A percentile compares a stretch with the other conserved stretches of the same genome.
These are phyloP conservation scores for Poeciliopsis turrubarensis DNA, from an alignment of 2,113 vertebrate genomes.

Conservation along the genomic window DNA sequence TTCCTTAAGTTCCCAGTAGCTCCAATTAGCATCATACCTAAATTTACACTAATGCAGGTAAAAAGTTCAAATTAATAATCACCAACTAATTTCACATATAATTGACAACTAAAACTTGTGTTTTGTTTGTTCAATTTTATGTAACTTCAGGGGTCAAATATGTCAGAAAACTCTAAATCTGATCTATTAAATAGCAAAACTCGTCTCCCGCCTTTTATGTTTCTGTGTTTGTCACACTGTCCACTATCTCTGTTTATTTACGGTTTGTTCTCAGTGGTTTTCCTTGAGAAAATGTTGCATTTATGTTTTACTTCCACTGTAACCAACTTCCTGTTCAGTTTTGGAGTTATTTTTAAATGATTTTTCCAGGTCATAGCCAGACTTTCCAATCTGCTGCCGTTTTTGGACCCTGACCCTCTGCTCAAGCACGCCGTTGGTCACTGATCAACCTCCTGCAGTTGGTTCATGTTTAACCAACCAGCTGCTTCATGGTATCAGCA, in stretches of 20 bases:
- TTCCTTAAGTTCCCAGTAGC: too few relatives aligned
- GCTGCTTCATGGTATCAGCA: constrained; percentile 4
- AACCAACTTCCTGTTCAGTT: neutral
- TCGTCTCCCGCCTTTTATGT: neutral
- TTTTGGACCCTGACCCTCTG: constrained; percentile 54
- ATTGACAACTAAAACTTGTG: too few relatives aligned
- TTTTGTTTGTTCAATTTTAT: too few relatives aligned
- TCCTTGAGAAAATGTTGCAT: neutral
- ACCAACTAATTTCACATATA: too few relatives aligned
- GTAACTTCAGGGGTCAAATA: too few relatives aligned
- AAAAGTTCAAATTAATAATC: too few relatives aligned
- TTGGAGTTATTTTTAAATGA: neutral
- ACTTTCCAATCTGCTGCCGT: neutral
- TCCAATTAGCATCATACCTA: too few relatives aligned
- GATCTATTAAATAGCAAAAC: neutral
- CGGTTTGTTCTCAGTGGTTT: neutral
- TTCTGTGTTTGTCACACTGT: constrained; percentile 10
- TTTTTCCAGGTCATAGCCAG: neutral
- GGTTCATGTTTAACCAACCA: constrained; percentile 22
- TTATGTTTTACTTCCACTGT: neutral
- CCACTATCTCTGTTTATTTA: constrained; percentile 21
- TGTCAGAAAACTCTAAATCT: too few relatives aligned
- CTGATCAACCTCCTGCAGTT: constrained; percentile 50
- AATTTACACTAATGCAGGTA: too few relatives aligned
- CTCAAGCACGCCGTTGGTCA: constrained; percentile 30